Conservation (phyloP, 2,797 vertebrate genomes). For the Glyptemys insculpta region DNA sequence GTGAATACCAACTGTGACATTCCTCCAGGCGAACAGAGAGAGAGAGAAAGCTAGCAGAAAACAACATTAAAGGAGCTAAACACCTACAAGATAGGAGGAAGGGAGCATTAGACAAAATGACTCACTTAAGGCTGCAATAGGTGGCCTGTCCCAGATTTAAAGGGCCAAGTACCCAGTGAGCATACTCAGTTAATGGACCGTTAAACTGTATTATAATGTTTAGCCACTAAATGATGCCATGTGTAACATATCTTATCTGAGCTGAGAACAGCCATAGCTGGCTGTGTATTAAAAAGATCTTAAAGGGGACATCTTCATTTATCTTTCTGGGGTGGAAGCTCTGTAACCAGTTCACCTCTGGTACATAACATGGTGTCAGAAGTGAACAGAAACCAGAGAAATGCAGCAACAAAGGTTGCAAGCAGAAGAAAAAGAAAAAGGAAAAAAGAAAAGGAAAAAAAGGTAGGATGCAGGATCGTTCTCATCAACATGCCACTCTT, state of each 20-base stretch:
- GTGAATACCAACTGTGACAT: background rate
- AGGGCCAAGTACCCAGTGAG: rapidly evolving
- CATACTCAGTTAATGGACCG: background rate
- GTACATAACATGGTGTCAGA: too few species aligned
- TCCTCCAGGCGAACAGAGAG: background rate
- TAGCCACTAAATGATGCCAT: background rate
- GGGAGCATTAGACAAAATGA: background rate
- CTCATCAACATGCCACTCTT: too few species aligned
- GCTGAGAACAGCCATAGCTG: background rate
- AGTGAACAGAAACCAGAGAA: too few species aligned
- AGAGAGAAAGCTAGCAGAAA: background rate
- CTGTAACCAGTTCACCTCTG: too few species aligned
- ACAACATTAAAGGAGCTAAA: background rate
- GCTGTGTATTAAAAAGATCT: background rate
- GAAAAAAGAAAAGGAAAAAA: too few species aligned
- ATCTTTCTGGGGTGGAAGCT: too few species aligned
- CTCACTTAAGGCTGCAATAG: background rate
- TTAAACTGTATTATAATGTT: background rate
- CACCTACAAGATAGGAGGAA: too few species aligned
- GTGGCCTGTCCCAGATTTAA: background rate
- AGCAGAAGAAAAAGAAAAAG: too few species aligned
- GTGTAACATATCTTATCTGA: background rate
- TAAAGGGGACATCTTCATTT: too few species aligned
- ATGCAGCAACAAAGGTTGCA: too few species aligned
- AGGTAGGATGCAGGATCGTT: too few species aligned